Conservation (phyloP, 2,888 invertebrate species). For the Caenorhabditis auriculariae region DNA sequence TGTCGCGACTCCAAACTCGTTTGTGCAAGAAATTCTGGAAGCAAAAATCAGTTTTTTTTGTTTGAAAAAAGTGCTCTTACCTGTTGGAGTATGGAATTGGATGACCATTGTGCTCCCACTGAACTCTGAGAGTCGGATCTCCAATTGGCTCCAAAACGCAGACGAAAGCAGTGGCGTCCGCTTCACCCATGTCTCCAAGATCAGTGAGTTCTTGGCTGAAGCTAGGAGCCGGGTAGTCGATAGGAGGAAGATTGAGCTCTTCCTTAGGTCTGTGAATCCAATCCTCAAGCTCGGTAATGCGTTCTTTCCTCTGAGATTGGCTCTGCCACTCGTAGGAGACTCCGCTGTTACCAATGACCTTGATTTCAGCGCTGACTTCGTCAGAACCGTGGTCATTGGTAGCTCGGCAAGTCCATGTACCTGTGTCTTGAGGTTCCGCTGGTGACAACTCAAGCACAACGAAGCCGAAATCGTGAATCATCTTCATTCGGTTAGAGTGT, state of each 20-base stretch:
- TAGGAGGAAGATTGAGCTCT: conserved; percentile 48
- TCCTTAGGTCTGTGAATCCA: conserved; percentile 74
- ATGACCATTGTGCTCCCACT: conserved; percentile 88
- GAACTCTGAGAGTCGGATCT: conserved; percentile 86
- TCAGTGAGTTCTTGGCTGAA: conserved; percentile 85
- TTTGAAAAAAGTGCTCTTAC: background rate
- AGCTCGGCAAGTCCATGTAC: conserved; percentile 83
- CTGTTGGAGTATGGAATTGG: conserved; percentile 70
- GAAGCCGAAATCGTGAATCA: conserved; percentile 83
- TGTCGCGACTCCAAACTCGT: conserved; percentile 96
- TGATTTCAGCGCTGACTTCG: conserved; percentile 70
- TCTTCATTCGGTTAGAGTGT: conserved; percentile 70
- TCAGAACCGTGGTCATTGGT: conserved; percentile 90
- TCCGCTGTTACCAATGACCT: conserved; percentile 55
- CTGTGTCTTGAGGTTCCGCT: conserved; percentile 87
- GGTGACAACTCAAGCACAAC: conserved; percentile 85
- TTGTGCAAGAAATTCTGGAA: conserved; percentile 67
- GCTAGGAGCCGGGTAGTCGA: conserved; percentile 72
- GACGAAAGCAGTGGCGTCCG: conserved; percentile 75
- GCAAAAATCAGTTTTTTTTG: background rate
- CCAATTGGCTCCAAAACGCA: conserved; percentile 84
- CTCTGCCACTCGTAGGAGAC: conserved; percentile 61
- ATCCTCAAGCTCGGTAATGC: conserved; percentile 87
- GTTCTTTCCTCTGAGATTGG: conserved; percentile 70
- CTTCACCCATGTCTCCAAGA: conserved; percentile 71